Conservation (phyloP, 2,797 vertebrate species). For the Periparus ater region DNA sequence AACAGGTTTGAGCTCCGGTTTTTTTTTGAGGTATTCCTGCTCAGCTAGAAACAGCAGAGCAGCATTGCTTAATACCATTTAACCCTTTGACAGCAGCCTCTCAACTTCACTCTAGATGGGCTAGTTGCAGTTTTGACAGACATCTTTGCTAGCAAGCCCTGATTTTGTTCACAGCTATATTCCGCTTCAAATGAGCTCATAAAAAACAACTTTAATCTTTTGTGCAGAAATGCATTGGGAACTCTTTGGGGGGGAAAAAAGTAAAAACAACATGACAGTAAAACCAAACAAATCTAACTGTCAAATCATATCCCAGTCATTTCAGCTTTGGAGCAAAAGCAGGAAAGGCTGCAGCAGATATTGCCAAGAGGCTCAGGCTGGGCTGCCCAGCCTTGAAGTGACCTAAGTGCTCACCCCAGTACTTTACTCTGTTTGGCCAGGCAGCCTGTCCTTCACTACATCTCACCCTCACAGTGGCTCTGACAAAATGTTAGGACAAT, state of each 20-base stretch:
- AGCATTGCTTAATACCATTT: not conserved
- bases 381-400: not conserved
- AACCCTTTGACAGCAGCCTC: not conserved
- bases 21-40: slow-evolving; percentile 4
- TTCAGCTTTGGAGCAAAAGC: not conserved
- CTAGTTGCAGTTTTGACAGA: not conserved
- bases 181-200: not conserved
- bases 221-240: not conserved
- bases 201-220: not conserved
- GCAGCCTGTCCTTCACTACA: not conserved
- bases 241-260: not conserved
- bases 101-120: not conserved
- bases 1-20: not conserved
- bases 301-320: not conserved
- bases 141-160: not conserved
- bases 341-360: not conserved
- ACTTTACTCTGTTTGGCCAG: not conserved
- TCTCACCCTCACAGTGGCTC: not conserved
- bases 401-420: not conserved
- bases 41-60: not conserved
- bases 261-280: not conserved
- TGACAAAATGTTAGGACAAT: not conserved
- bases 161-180: not conserved
- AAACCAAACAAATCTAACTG: not conserved
- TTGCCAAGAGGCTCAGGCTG: not conserved